Percentiles rank a stretch among this genome's conserved stretches.
Evolutionary conservation across 2,113 vertebrate species (phyloP).

Genomic region (Nerophis ophidion): DNA sequence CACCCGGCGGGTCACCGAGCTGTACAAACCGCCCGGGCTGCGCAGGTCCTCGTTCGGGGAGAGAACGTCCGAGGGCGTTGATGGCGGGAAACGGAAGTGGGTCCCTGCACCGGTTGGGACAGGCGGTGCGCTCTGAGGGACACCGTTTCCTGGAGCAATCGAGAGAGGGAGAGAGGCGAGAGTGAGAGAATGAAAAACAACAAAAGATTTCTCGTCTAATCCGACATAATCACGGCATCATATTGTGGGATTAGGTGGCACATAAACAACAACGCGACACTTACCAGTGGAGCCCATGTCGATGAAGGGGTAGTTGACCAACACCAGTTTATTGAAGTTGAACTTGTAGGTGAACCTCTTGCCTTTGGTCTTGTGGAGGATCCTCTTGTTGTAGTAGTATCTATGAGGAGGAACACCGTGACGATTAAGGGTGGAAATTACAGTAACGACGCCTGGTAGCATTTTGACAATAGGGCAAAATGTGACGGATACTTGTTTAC

Average conservation of each 20-base stretch:
- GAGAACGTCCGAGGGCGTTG: slow-evolving; percentile 81
- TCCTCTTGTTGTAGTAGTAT: slow-evolving; percentile 92
- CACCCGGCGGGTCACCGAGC: slow-evolving; percentile 75
- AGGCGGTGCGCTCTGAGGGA: slow-evolving; percentile 88
- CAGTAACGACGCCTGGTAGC: not conserved
- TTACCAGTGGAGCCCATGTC: slow-evolving; percentile 83
- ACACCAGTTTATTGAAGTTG: slow-evolving; percentile 91
- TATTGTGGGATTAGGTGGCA: slow-evolving; percentile 33
- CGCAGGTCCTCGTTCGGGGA: slow-evolving; percentile 85
- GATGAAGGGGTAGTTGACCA: slow-evolving; percentile 92
- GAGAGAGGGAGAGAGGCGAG: not conserved
- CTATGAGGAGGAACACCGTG: slow-evolving; percentile 50
- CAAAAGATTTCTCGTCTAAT: slow-evolving; percentile 34
- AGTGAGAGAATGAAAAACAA: slow-evolving; percentile 29
- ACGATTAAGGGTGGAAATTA: not conserved
- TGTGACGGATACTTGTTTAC: no score
- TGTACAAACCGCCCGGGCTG: slow-evolving; percentile 77
- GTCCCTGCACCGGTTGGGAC: slow-evolving; percentile 77
- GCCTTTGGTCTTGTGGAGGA: slow-evolving; percentile 90
- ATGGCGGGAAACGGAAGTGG: slow-evolving; percentile 87
- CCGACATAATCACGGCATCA: slow-evolving; percentile 31
- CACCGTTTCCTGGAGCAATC: slow-evolving; percentile 69
- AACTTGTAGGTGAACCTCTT: slow-evolving; percentile 94
- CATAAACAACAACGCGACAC: slow-evolving; percentile 6
- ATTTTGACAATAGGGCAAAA: not conserved